Percentiles rank a stretch among this genome's conserved stretches.
Evolutionary conservation across 1,140 invertebrate genomes (phyloP).

Genomic region (Pteromalus puparum): DNA sequence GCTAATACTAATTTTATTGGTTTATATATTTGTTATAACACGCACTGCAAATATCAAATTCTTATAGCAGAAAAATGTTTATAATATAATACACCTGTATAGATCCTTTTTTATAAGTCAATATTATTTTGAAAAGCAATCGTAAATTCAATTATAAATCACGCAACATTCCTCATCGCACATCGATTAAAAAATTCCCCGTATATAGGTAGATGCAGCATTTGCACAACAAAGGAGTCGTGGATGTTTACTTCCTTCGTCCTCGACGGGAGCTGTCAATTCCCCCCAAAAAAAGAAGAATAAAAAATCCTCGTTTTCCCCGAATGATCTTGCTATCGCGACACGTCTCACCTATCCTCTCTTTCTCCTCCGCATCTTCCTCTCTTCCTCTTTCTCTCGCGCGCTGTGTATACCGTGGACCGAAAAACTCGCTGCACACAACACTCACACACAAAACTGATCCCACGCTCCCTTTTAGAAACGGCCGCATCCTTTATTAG

Average conservation of each 20-base stretch:
- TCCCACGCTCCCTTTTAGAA: constrained; percentile 63
- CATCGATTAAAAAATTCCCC: not conserved
- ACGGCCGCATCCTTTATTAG: constrained; percentile 64
- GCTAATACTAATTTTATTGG: too few species aligned
- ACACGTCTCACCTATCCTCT: constrained; percentile 18
- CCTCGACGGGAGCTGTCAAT: not conserved
- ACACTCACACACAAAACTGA: constrained; percentile 49
- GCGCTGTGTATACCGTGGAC: not conserved
- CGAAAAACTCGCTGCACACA: constrained; percentile 4
- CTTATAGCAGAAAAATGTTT: too few species aligned
- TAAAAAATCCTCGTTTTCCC: not conserved
- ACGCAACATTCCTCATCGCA: not conserved
- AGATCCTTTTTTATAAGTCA: too few species aligned
- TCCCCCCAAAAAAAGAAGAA: not conserved
- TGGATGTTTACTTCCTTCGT: not conserved
- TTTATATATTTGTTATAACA: too few species aligned
- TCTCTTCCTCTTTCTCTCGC: not conserved
- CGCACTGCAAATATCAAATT: too few species aligned
- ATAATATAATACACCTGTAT: too few species aligned
- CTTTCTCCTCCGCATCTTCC: not conserved
- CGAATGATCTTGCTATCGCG: constrained; percentile 2
- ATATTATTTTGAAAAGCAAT: too few species aligned
- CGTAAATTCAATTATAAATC: too few species aligned
- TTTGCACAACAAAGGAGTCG: constrained; percentile 1
- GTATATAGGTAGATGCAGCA: not conserved